These are phyloP conservation scores for Hesperia comma DNA, from an alignment of 2,888 invertebrate genomes.

Conservation along the genomic window DNA sequence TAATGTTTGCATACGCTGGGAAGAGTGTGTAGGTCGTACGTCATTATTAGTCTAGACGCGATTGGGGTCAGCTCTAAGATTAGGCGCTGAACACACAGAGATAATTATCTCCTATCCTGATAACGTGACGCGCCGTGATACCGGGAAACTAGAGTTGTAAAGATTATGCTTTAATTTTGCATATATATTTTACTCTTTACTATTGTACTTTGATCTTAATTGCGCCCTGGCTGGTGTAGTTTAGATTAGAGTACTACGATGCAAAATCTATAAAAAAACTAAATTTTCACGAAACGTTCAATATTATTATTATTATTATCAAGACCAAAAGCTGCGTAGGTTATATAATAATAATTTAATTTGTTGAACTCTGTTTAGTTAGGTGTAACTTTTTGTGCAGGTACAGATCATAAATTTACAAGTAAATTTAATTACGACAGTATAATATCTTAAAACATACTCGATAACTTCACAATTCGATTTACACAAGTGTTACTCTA, in stretches of 20 bases:
- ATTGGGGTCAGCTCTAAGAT: slow-evolving; percentile 73
- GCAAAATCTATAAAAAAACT: too few relatives aligned
- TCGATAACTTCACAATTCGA: background rate
- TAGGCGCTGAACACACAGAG: slow-evolving; percentile 64
- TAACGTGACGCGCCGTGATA: slow-evolving; percentile 58
- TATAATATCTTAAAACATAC: background rate
- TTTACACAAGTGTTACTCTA: slow-evolving; percentile 8
- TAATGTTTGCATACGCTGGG: slow-evolving; percentile 61
- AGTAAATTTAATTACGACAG: slow-evolving; percentile 1
- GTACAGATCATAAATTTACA: background rate
- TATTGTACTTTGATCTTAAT: background rate
- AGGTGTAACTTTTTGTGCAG: slow-evolving; percentile 2
- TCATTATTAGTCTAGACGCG: slow-evolving; percentile 71
- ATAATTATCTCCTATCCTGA: slow-evolving; percentile 52
- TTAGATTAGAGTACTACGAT: too few relatives aligned
- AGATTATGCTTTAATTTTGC: slow-evolving; percentile 51
- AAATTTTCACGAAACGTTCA: background rate
- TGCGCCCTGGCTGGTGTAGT: too few relatives aligned
- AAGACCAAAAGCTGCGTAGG: background rate
- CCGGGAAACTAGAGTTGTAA: slow-evolving; percentile 70
- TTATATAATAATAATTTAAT: background rate
- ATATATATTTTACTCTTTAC: slow-evolving; percentile 16
- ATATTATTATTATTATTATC: background rate
- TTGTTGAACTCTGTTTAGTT: background rate
- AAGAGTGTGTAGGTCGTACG: slow-evolving; percentile 73